Conservation (phyloP, 2,113 vertebrate genomes). For the Rynchops niger region DNA sequence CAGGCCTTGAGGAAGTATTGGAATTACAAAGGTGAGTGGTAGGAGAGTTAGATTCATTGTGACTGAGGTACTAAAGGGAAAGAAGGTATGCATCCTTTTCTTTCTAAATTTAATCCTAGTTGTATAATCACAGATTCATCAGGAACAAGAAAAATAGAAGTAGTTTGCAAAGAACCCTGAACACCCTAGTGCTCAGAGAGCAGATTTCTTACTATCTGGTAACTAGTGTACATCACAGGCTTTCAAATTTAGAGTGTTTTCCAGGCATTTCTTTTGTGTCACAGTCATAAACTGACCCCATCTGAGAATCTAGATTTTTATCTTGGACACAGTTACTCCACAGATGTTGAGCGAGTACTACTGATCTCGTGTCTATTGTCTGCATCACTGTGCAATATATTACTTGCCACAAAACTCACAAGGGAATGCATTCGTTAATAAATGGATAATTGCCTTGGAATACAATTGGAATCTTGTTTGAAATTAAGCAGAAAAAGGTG, state of each 20-base stretch:
- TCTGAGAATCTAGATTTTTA: background rate
- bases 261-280: background rate
- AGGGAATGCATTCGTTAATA: background rate
- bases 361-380: background rate
- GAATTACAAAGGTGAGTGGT: background rate
- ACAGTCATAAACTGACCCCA: background rate
- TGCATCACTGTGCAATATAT: background rate
- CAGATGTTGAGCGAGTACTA: background rate
- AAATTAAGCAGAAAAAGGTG: background rate
- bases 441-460: background rate
- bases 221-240: background rate
- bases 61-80: background rate
- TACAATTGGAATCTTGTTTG: background rate
- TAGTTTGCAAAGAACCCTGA: background rate
- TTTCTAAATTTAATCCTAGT: background rate
- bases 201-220: background rate
- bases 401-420: background rate
- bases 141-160: background rate
- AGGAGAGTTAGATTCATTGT: background rate
- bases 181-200: accelerated
- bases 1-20: background rate
- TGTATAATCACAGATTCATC: background rate
- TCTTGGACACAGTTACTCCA: background rate
- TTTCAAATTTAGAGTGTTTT: background rate
- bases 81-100: background rate